Conservation (phyloP, 2,888 invertebrate species). For the Cantharis flavilabris region DNA sequence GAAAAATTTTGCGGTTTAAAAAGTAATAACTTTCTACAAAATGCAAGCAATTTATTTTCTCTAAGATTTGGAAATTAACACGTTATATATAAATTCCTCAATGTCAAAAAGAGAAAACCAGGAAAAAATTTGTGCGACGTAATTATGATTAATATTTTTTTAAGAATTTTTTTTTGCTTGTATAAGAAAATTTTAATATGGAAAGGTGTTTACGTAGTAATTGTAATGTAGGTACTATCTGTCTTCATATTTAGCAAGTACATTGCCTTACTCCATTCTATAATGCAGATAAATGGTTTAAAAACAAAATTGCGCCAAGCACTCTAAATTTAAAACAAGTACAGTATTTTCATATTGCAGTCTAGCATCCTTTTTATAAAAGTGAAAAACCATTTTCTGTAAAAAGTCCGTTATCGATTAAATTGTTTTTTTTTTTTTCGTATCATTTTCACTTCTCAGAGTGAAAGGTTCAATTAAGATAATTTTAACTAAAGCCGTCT, state of each 20-base stretch:
- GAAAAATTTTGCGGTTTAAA: not conserved
- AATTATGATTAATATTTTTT: not conserved
- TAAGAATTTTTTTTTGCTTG: not conserved
- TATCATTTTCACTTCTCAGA: not conserved
- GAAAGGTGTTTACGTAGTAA: not conserved
- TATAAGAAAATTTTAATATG: not conserved
- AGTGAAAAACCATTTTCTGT: not conserved
- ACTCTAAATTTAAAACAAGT: not conserved
- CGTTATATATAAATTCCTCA: not conserved
- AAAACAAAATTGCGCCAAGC: not conserved
- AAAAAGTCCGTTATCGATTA: not conserved
- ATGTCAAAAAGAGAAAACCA: not conserved
- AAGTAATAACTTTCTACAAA: conserved; percentile 2
- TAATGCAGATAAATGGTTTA: not conserved
- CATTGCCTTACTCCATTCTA: not conserved
- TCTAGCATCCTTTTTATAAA: not conserved
- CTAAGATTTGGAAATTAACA: not conserved
- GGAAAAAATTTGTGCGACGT: not conserved
- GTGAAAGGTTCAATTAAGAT: not conserved
- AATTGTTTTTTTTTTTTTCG: not conserved
- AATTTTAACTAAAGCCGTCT: not conserved
- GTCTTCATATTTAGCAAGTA: not conserved
- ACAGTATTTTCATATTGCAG: not conserved
- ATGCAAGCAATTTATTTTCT: not conserved
- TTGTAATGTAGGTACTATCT: conserved; percentile 1